Conservation (phyloP, 2,113 vertebrate genomes). For the Asarcornis scutulata region DNA sequence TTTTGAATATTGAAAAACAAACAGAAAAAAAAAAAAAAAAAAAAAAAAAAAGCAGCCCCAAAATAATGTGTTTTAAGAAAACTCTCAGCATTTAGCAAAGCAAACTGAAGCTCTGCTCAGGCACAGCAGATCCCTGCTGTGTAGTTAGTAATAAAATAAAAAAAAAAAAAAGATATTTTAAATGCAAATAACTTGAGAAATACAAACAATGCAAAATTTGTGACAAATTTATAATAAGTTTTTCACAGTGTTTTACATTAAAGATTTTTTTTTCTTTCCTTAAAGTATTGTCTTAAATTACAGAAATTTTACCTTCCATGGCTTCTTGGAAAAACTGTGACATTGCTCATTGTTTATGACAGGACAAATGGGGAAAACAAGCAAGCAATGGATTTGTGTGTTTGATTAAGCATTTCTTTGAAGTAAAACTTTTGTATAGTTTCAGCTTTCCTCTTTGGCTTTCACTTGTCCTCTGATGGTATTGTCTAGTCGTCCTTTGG, state of each 20-base stretch:
- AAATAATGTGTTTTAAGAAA: slow-evolving; percentile 6
- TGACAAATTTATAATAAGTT: background rate
- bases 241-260: background rate
- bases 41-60: background rate
- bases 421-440: background rate
- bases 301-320: background rate
- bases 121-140: background rate
- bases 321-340: background rate
- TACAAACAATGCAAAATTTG: background rate
- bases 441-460: slow-evolving; percentile 5
- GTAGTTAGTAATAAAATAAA: background rate
- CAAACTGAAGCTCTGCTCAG: background rate
- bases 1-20: background rate
- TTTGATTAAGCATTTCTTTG: slow-evolving; percentile 11
- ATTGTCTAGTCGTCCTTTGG: background rate
- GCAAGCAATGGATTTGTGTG: background rate
- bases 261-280: background rate
- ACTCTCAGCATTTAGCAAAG: background rate
- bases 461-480: background rate
- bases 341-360: background rate
- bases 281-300: background rate
- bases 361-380: background rate
- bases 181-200: slow-evolving; percentile 6
- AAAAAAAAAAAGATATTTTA: background rate
- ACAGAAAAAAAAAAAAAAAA: background rate